Conservation (phyloP, 2,113 vertebrate species). For the Suricata suricatta region DNA sequence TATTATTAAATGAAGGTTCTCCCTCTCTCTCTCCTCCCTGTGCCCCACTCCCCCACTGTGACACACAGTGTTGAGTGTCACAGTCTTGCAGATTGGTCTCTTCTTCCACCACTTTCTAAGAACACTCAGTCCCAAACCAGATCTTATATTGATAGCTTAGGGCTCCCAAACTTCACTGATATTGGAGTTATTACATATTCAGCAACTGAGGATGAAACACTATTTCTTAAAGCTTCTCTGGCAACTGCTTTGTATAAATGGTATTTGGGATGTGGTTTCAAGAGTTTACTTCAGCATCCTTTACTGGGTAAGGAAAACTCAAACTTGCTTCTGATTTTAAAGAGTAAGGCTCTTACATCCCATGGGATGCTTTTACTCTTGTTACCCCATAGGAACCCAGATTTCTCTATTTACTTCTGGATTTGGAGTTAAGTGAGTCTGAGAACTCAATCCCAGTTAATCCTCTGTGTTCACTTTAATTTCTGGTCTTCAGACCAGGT, state of each 20-base stretch:
- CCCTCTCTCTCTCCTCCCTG: not conserved
- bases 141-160: not conserved
- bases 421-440: not conserved
- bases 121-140: not conserved
- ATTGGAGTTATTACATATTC: not conserved
- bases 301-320: not conserved
- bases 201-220: not conserved
- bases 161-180: not conserved
- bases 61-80: not conserved
- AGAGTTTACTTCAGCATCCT: not conserved
- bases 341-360: not conserved
- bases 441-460: not conserved
- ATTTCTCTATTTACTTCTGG: not conserved
- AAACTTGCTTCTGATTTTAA: slow-evolving; percentile 23
- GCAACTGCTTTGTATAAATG: not conserved
- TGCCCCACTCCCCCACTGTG: too few relatives aligned
- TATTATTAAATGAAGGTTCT: not conserved
- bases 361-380: not conserved
- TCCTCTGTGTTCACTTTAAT: not conserved
- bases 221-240: not conserved
- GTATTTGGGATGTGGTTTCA: not conserved
- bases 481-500: not conserved
- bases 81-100: not conserved
- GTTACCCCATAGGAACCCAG: not conserved
- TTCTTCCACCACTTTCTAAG: not conserved